Conservation (phyloP, 2,797 vertebrate genomes). For the Chaenodraco wilsoni region DNA sequence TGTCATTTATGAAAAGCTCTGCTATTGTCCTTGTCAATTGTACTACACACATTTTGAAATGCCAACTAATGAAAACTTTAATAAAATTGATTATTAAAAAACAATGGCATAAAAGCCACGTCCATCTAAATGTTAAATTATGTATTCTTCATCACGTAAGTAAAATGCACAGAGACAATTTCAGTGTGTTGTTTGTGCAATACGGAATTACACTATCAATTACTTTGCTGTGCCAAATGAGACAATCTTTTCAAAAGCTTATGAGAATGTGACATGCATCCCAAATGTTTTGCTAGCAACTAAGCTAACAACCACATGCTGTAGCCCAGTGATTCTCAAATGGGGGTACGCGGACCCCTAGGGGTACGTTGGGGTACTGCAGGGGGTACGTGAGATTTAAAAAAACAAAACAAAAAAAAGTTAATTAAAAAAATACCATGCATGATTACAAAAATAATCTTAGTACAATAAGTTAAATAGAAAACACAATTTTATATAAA, state of each 20-base stretch:
- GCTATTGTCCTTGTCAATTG: conserved; percentile 1
- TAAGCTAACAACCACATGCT: no score
- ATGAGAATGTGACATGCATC: no score
- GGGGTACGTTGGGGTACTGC: no score
- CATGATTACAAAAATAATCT: no score
- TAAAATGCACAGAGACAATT: conserved; percentile 28
- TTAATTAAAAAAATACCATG: no score
- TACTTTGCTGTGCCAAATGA: conserved; percentile 16
- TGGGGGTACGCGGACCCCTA: no score
- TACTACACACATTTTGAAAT: conserved; percentile 18
- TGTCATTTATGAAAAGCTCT: conserved; percentile 17
- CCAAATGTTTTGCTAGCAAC: no score
- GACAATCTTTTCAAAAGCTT: conserved; percentile 1
- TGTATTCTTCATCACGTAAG: conserved; percentile 18
- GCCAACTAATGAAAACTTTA: conserved; percentile 12
- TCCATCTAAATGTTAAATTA: conserved; percentile 18
- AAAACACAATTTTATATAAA: no score
- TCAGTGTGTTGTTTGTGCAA: conserved; percentile 6
- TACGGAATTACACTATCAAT: neutral
- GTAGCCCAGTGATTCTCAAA: no score
- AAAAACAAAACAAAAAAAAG: no score
- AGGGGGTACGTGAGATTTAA: no score
- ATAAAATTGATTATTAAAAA: conserved; percentile 17
- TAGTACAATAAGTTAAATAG: no score
- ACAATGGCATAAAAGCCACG: neutral